A percentile compares a stretch with the other conserved stretches of the same genome.
Conservation (phyloP, 2,888 invertebrate species). For the Sisyra terminalis region DNA sequence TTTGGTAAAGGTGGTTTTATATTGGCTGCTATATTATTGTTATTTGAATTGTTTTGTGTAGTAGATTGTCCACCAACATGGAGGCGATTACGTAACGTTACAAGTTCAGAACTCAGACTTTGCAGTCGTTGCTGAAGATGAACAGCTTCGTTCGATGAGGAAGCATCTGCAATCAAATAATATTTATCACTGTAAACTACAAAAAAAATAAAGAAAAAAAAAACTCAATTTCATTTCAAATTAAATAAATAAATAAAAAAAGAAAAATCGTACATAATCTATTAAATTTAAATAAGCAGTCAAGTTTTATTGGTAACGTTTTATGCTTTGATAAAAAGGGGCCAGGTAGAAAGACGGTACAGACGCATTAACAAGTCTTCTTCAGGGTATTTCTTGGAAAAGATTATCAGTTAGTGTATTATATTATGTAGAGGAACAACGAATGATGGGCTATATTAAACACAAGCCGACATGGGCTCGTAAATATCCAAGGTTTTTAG, state of each 20-base stretch:
- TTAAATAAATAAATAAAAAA: background rate
- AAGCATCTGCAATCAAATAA: slow-evolving; percentile 55
- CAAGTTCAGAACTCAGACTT: slow-evolving; percentile 80
- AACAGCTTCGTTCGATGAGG: slow-evolving; percentile 86
- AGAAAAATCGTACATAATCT: background rate
- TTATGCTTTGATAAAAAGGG: too few species aligned
- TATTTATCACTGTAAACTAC: too few species aligned
- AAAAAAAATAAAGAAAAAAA: slow-evolving; percentile 2
- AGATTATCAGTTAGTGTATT: too few species aligned
- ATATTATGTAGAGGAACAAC: too few species aligned
- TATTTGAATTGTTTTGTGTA: slow-evolving; percentile 11
- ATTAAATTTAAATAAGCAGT: slow-evolving; percentile 1
- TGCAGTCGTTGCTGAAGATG: slow-evolving; percentile 82
- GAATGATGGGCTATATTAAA: too few species aligned
- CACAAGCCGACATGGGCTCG: too few species aligned
- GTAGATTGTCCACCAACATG: slow-evolving; percentile 49
- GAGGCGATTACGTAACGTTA: slow-evolving; percentile 76
- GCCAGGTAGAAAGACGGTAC: background rate
- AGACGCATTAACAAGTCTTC: too few species aligned
- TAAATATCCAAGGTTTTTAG: too few species aligned
- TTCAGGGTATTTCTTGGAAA: too few species aligned
- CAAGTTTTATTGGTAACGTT: background rate
- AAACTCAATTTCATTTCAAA: background rate
- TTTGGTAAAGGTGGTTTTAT: slow-evolving; percentile 9
- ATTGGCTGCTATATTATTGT: slow-evolving; percentile 10